These are phyloP conservation scores for Virgularia gustaviana DNA, from an alignment of 92 coral and sea anemone genomes.

Conservation along the genomic window DNA sequence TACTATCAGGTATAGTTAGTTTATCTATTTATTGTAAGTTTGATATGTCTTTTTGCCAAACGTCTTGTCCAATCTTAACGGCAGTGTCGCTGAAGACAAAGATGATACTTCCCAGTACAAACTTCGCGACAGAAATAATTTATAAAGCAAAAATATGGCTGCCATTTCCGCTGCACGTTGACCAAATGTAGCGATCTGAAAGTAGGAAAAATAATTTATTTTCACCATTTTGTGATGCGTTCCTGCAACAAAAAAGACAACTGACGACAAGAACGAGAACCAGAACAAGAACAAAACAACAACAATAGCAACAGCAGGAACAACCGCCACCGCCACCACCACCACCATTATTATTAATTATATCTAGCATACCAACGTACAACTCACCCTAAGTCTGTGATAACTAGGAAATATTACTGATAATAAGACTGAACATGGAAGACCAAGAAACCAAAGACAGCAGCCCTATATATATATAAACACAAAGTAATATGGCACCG, in stretches of 20 bases:
- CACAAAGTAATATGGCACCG: no score
- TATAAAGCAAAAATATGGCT: constrained; percentile 74
- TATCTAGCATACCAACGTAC: no score
- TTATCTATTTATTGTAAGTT: constrained; percentile 51
- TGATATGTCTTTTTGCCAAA: constrained; percentile 71
- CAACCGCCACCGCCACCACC: no score
- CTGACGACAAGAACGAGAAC: no score
- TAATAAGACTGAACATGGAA: constrained; percentile 61
- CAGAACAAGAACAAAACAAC: no score
- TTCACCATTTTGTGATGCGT: no score
- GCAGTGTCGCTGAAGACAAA: constrained; percentile 81
- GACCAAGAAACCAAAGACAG: constrained; percentile 79
- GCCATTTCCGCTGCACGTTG: constrained; percentile 71
- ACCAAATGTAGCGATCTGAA: constrained; percentile 80
- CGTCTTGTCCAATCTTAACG: constrained; percentile 77
- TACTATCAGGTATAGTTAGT: no score
- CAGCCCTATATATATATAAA: constrained; percentile 62
- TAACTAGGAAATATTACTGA: constrained; percentile 59
- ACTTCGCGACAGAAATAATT: constrained; percentile 87
- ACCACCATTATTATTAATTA: no score
- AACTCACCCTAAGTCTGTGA: constrained; percentile 74
- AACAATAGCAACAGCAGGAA: no score
- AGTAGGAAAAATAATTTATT: no score
- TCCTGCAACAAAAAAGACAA: no score
- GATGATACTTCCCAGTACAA: constrained; percentile 98